Percentiles rank a stretch among this genome's conserved stretches.
These are phyloP conservation scores for Teleogryllus oceanicus DNA, from an alignment of 2,888 invertebrate genomes.

Conservation along the genomic window DNA sequence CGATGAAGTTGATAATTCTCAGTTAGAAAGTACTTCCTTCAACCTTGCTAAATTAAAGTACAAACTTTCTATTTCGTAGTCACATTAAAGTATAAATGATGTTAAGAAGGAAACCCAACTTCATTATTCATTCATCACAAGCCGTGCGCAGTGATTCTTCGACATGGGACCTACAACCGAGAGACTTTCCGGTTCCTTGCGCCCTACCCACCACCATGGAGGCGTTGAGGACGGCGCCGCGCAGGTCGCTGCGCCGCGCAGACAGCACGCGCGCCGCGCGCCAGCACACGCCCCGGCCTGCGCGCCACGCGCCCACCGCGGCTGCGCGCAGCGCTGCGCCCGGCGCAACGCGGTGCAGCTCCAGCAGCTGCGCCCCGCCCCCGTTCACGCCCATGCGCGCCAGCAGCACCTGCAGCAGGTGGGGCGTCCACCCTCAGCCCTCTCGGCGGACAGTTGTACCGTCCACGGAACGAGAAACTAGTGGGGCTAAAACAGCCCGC, in stretches of 20 bases:
- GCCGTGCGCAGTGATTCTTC: background rate
- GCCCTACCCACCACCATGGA: conserved; percentile 24
- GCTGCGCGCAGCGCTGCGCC: background rate
- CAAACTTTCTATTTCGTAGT: too few species aligned
- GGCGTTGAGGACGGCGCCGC: background rate
- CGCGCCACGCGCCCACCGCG: background rate
- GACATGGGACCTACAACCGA: background rate
- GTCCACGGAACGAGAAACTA: too few species aligned
- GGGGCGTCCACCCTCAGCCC: too few species aligned
- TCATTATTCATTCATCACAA: background rate
- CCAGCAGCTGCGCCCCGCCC: background rate
- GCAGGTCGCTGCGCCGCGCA: background rate
- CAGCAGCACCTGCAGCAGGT: background rate
- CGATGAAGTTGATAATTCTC: background rate
- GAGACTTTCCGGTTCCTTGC: background rate
- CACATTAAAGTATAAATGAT: too few species aligned
- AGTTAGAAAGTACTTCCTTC: background rate
- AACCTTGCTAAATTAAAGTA: background rate
- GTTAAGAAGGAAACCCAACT: background rate
- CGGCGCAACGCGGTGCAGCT: background rate
- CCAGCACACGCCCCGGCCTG: background rate
- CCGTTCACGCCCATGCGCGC: background rate
- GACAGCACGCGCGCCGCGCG: background rate
- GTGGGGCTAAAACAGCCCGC: too few species aligned
- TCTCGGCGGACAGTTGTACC: too few species aligned